A percentile compares a stretch with the other conserved stretches of the same genome.
phyloP scores from a whole-genome alignment of 2,888 invertebrate species.

The Eurytoma adleriae region DNA sequence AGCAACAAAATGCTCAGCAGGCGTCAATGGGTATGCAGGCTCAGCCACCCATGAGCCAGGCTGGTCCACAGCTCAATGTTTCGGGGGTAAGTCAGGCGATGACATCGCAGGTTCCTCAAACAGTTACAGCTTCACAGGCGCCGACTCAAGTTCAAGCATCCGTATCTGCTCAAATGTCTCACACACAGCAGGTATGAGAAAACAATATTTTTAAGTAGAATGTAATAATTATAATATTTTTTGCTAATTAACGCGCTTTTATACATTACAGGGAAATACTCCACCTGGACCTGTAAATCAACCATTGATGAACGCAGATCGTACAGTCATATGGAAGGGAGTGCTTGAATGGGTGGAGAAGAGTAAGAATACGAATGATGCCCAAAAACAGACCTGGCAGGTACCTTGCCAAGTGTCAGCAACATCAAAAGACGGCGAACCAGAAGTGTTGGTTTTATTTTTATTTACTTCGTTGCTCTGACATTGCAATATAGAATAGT shows the following conservation, averaged over 20 bases:
- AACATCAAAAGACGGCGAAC: slow-evolving; percentile 88
- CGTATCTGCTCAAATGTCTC: slow-evolving; percentile 67
- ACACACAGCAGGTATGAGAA: slow-evolving; percentile 65
- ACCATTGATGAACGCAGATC: slow-evolving; percentile 76
- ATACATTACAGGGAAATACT: slow-evolving; percentile 64
- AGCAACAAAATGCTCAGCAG: slow-evolving; percentile 72
- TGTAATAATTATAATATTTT: neutral
- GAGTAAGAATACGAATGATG: slow-evolving; percentile 85
- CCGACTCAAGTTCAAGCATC: slow-evolving; percentile 65
- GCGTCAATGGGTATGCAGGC: slow-evolving; percentile 72
- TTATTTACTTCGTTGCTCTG: slow-evolving; percentile 11
- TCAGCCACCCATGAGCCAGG: slow-evolving; percentile 67
- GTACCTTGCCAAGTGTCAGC: slow-evolving; percentile 87
- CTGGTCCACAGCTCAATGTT: slow-evolving; percentile 68
- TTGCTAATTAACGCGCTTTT: slow-evolving; percentile 1
- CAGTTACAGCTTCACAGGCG: slow-evolving; percentile 70
- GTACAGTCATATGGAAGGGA: slow-evolving; percentile 86
- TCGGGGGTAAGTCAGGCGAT: slow-evolving; percentile 70
- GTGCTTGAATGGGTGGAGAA: slow-evolving; percentile 96
- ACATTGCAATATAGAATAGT: neutral
- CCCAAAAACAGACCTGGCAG: slow-evolving; percentile 85
- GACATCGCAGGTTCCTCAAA: slow-evolving; percentile 71
- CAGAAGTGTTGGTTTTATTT: slow-evolving; percentile 81
- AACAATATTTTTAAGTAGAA: neutral
- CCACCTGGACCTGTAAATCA: slow-evolving; percentile 68